Evolutionary conservation across 35 echinoderm and acorn worm species (phyloP).

Genomic region (Chiridota heheva): DNA sequence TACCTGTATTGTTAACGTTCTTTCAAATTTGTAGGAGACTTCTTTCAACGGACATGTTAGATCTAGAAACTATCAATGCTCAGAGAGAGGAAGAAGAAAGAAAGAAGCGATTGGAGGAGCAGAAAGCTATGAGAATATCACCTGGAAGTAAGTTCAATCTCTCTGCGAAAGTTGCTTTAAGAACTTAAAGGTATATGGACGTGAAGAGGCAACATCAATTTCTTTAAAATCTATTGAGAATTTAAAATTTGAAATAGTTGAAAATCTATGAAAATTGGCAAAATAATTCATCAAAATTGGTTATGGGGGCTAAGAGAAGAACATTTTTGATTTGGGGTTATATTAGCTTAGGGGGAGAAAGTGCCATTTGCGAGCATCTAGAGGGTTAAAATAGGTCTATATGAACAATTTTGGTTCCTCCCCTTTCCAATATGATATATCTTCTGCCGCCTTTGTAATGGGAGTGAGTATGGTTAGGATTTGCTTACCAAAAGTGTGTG

Average conservation of each 20-base stretch:
- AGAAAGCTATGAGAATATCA: slow-evolving; percentile 30
- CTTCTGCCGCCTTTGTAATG: too few species aligned
- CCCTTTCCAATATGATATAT: too few species aligned
- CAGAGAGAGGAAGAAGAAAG: slow-evolving; percentile 90
- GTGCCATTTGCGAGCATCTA: too few species aligned
- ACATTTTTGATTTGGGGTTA: too few species aligned
- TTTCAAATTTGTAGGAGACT: slow-evolving; percentile 69
- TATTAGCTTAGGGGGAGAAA: too few species aligned
- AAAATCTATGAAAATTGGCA: neutral
- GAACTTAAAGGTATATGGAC: neutral
- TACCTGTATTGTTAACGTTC: neutral
- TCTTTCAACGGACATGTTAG: slow-evolving; percentile 57
- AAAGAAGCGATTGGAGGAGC: slow-evolving; percentile 80
- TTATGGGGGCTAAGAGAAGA: neutral
- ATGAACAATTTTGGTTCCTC: too few species aligned
- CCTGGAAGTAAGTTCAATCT: slow-evolving; percentile 25
- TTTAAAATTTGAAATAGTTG: neutral
- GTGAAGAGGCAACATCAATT: neutral
- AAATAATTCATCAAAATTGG: neutral
- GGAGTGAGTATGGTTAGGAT: too few species aligned
- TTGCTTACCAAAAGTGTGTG: too few species aligned
- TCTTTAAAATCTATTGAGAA: neutral
- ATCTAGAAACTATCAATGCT: slow-evolving; percentile 68
- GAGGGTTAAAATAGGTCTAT: too few species aligned
- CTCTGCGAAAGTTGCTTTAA: neutral